Evolutionary conservation across 2,113 vertebrate species (phyloP).

Genomic region (Odontophorus gujanensis): DNA sequence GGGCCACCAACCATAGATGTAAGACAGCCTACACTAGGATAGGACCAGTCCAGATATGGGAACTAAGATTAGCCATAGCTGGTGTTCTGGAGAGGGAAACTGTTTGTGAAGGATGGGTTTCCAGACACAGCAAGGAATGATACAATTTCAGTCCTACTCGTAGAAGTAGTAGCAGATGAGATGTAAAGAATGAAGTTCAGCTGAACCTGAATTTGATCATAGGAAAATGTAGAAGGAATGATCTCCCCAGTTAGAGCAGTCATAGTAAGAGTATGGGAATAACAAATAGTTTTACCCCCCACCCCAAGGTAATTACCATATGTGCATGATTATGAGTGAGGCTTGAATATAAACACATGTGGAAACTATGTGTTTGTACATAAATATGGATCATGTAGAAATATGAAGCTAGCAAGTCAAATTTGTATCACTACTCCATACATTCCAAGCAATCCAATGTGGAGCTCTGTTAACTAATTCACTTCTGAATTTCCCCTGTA

Average conservation of each 20-base stretch:
- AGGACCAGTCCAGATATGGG: not conserved
- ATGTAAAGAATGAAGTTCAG: not conserved
- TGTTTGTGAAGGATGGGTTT: not conserved
- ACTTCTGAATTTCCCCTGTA: not conserved
- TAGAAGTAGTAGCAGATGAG: not conserved
- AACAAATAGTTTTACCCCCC: not conserved
- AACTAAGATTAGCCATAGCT: not conserved
- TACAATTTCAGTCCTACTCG: not conserved
- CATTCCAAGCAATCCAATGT: not conserved
- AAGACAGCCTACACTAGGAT: not conserved
- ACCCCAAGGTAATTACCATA: not conserved
- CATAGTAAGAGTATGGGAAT: not conserved
- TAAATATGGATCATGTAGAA: slow-evolving; percentile 19
- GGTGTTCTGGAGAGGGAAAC: not conserved
- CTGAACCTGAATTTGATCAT: not conserved
- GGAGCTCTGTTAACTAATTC: not conserved
- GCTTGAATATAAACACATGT: not conserved
- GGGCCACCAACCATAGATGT: not conserved
- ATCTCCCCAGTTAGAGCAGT: not conserved
- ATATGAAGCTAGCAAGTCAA: slow-evolving; percentile 6
- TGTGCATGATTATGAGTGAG: not conserved
- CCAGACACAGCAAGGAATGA: not conserved
- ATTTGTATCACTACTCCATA: slow-evolving; percentile 40
- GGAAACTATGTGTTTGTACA: not conserved
- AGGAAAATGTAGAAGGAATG: not conserved